These are phyloP conservation scores for Germaria angustata DNA, from an alignment of 2,888 invertebrate species.

Conservation along the genomic window DNA sequence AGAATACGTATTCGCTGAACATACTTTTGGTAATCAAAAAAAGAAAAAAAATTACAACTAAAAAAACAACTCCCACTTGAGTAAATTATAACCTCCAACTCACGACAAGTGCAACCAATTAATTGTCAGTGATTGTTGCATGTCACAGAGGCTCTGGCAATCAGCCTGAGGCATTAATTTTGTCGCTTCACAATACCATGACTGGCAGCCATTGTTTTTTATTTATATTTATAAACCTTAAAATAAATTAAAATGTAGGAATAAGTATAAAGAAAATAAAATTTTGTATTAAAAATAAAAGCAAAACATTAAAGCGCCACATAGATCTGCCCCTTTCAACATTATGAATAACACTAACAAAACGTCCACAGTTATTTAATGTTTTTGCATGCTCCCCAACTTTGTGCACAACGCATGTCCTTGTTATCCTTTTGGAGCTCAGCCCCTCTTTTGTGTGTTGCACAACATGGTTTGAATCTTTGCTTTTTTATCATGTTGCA, in stretches of 20 bases:
- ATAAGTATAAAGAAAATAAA: constrained; percentile 28
- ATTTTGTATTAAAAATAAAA: background rate
- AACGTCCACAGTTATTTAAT: constrained; percentile 19
- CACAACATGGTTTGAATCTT: constrained; percentile 56
- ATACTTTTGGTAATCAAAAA: constrained; percentile 19
- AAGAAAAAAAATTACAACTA: background rate
- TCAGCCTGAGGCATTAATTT: constrained; percentile 61
- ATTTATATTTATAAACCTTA: background rate
- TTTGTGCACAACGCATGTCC: constrained; percentile 57
- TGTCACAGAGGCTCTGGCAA: constrained; percentile 48
- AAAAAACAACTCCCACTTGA: constrained; percentile 59
- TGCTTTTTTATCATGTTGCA: constrained; percentile 19
- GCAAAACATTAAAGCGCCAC: constrained; percentile 29
- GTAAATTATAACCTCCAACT: constrained; percentile 65
- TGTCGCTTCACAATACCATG: constrained; percentile 63
- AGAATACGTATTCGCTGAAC: constrained; percentile 10
- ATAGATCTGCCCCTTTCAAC: constrained; percentile 46
- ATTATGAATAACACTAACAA: constrained; percentile 59
- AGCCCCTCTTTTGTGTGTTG: constrained; percentile 39
- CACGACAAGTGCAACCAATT: constrained; percentile 67
- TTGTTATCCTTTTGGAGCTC: constrained; percentile 49
- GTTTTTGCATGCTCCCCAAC: constrained; percentile 41
- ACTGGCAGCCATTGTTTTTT: constrained; percentile 41
- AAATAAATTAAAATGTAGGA: constrained; percentile 23
- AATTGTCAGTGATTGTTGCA: constrained; percentile 66